These are phyloP conservation scores for Emydocephalus ijimae DNA, from an alignment of 2,113 vertebrate genomes.

Conservation along the genomic window DNA sequence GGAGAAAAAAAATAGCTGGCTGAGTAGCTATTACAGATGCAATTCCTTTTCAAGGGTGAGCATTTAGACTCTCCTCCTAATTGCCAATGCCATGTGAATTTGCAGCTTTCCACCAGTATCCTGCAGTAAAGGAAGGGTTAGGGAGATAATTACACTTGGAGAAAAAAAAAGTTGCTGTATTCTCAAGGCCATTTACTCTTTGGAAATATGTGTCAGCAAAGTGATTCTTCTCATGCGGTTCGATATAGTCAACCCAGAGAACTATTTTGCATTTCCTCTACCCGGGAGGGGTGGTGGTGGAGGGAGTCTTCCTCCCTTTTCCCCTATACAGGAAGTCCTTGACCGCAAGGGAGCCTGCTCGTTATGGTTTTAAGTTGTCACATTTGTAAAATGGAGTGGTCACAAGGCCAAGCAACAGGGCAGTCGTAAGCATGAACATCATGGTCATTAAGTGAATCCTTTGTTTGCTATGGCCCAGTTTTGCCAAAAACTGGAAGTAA, in stretches of 20 bases:
- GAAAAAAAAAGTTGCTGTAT: not conserved
- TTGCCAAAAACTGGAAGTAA: not conserved
- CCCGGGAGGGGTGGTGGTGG: not conserved
- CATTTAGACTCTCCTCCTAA: not conserved
- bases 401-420: not conserved
- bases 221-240: not conserved
- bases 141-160: not conserved
- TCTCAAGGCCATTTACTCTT: not conserved
- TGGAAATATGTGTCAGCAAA: not conserved
- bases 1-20: not conserved
- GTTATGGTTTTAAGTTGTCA: not conserved
- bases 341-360: not conserved
- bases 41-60: not conserved
- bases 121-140: not conserved
- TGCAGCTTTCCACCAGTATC: not conserved
- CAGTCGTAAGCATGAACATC: not conserved
- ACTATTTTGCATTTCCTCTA: fast-evolving
- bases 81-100: not conserved
- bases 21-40: not conserved
- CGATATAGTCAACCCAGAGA: not conserved
- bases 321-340: not conserved
- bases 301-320: not conserved
- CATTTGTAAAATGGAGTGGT: not conserved
- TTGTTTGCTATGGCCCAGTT: not conserved
- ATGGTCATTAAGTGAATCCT: not conserved